Evolutionary conservation across 2,797 vertebrate species (phyloP), one percentile per base, ranked within the genome.

Genomic region (Rhynchonycteris naso): DNA sequence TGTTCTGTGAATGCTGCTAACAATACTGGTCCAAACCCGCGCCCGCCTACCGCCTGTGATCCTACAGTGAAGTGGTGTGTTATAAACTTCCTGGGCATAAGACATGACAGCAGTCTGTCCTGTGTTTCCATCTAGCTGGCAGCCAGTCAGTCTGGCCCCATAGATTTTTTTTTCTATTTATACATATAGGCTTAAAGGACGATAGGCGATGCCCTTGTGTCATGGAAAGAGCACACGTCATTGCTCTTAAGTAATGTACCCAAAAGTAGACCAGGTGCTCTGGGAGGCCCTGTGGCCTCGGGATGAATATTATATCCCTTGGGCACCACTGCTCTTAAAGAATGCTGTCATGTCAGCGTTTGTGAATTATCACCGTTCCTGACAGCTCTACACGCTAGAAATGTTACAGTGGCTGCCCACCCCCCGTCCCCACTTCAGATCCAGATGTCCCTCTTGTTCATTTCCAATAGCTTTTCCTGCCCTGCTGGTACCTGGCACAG

Each of bases 161-260:
- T 71, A 92, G 68, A 54, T 80, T 84, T 50, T 90, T 58, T 97
- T 58, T 97, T 90, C 59, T 93, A 30, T 97, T 97, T 92, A 75
- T 96, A 97, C 7, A 10, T 84, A 74, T 78, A 95, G 68, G 56
- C 78, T 76, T 38, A 0, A 35, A 93, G 83, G 76, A 92, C 43
- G 19, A 22, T 26, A 47, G 26, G 61, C 18, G 11, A 10, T 56
- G 59, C 50, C 69, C 28, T n/a, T n/a, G 6, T 90, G 0, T 88
- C 92, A 92, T 76, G 22, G 47, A 90, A 59, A 82, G 38, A 90
- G 5, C 54, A 84, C 0, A 2, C 66, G 3, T 43, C 22, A 68
- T 75, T 81, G 76, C 56, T 85, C 47, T 92, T 65, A 54, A 28
- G 33, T 35, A 75, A 81, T 76, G 52, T 30, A 26, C 65, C 50